Evolutionary conservation across 2,113 vertebrate species (phyloP), one percentile per base, ranked within the genome.

Genomic region (Ptilonorhynchus violaceus): DNA sequence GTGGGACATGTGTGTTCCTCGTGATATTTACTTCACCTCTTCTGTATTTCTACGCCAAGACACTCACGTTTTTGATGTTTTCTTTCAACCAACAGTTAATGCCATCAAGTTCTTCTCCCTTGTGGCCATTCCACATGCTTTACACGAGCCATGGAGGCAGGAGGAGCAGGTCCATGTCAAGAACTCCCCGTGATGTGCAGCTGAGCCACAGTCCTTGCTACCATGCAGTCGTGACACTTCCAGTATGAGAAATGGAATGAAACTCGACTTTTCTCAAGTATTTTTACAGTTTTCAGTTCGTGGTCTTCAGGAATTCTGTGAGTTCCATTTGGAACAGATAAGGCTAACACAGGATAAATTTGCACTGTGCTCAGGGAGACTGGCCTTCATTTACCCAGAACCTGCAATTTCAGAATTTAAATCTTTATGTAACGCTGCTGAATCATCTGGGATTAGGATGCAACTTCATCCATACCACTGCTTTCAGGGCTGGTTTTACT

Each of bases 171-270:
- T 7, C 33, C 81, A 46, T 53, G 39, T 28, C 42, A 42, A 15
- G 42, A 42, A 42, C 42, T 42, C 27, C 47, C 39, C 33, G 2
- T 1, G 33, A 31, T 10, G 13, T 10, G 67, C 67, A 68, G 52
- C 52, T 46, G 76, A 66, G 49, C 42, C 52, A 39, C 44, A 42
- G 44, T 2, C 17, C 49, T 16, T 10, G 37, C 27, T 39, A 27
- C 4, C 6, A 1, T 22, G 49, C 81, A 39, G 20, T 14, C 77
- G 22, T 39, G 35, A 22, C 49, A 39, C 27, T 18, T 49, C 42
- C 44, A 1, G 0, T 3, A 3, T 1, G 6, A 79, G 7, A 21
- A 22, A 30, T 49, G 44, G 4, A 50, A 35, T 2, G 10, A 81
- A 30, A 52, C 17, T n/a, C 28, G 23, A 18, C 39, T 78, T 64